These are phyloP conservation scores for Sebastes minor DNA, from an alignment of 2,797 vertebrate species.

Conservation along the genomic window DNA sequence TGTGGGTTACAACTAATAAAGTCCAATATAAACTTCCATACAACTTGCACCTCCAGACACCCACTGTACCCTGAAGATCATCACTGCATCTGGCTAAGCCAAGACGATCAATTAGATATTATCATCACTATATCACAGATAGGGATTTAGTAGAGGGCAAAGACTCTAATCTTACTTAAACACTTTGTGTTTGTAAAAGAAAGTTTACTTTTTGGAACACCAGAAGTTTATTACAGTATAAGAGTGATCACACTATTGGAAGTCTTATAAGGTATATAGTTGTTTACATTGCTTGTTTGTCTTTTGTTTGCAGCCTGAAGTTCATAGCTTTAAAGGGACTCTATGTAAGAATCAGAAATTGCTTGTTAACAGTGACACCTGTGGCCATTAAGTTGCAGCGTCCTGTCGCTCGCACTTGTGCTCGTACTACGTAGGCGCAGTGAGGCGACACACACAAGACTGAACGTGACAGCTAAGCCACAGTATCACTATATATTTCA, in stretches of 20 bases:
- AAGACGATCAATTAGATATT: conserved; percentile 26
- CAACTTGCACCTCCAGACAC: neutral
- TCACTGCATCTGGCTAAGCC: conserved; percentile 16
- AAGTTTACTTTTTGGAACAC: neutral
- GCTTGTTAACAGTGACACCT: no score
- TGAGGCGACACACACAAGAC: no score
- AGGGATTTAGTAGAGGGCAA: conserved; percentile 21
- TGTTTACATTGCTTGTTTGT: neutral
- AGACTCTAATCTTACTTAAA: conserved; percentile 12
- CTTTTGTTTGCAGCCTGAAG: neutral
- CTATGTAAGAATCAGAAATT: no score
- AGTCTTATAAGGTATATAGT: neutral
- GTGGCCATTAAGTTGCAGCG: no score
- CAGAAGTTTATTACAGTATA: neutral
- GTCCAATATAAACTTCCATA: no score
- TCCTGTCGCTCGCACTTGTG: no score
- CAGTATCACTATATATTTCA: no score
- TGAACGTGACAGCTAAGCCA: no score
- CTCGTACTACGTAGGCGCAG: no score
- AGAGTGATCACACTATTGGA: neutral
- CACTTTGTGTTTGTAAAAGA: neutral
- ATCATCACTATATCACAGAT: neutral
- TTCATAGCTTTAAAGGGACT: neutral
- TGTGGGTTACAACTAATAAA: no score
- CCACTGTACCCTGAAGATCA: neutral